Base-by-base conservation (phyloP, 2,797 vertebrate species). In the Cynopterus sphinx region DNA sequence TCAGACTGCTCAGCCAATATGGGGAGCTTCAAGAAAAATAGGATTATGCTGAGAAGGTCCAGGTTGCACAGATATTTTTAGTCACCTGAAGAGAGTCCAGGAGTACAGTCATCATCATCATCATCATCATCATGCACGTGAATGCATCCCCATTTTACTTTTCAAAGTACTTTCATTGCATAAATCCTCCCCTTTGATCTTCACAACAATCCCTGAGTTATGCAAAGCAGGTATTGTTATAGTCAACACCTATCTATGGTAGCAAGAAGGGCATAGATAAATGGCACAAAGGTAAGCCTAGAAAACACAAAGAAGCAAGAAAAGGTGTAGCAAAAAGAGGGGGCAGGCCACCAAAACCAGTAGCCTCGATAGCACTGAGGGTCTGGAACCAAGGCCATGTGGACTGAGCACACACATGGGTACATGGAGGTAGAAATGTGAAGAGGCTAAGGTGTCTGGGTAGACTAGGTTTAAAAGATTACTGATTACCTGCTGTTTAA, bases 31-130 rank as follows among this genome's bases (percentile, higher is more conserved):
- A 96, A 88, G 82, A 96, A 55, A 97, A 78, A 95, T 73, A 97
- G 95, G 94, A 89, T 74, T n/a, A 86, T 17, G 53, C 92, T 95
- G 91, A 97, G 81, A 94, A 97, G 88, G 73, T 74, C 77, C 93
- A 93, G 87, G 41, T 77, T 53, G 39, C 24, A 10, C 90, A 22
- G 84, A 65, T 97, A 96, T 86, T 94, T 96, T 97, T 88, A 97
- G 93, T 81, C 83, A 87, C 70, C 89, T 91, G 81, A 91, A 96
- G 87, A 94, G 6, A 31, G 71, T 87, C 63, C 77, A 53, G 71
- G n/a, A 51, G 43, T 75, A 61, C 33, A 33, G 33, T 49, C 2
- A 49, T 49, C 49, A 94, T 86, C 51, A 88, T 36, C 12, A 78
- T 81, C 84, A 33, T 63, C 36, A 19, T 87, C 49, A 74, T 63